Base-by-base conservation (phyloP, 2,797 vertebrate species). In the Ciconia nigra region DNA sequence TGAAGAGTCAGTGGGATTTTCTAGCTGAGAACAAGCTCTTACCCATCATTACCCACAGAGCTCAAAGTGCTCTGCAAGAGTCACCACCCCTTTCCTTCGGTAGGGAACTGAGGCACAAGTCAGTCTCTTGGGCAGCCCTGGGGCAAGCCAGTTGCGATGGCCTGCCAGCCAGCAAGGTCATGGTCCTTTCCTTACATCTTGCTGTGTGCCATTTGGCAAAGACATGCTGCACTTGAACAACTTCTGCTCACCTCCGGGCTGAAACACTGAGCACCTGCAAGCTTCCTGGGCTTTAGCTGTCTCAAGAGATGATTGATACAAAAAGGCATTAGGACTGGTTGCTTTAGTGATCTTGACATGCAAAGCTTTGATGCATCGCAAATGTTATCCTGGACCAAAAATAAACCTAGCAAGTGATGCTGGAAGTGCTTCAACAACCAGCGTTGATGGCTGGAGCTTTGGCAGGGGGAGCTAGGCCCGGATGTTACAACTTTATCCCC, bases 221-320 rank as follows among this genome's bases (percentile, higher is more conserved):
- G n/a, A 81, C 1, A 0, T 15, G 18, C 15, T 3, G 0, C 16
- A 13, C 10, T 18, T 8, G 28, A 59, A 65, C 41, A 65, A 42
- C 52, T 65, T 42, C 29, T 58, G 61, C 31, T 46, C 19, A 0
- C 33, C 33, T 67, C 51, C 2, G 1, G 29, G 51, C 44, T 46
- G 42, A 52, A 87, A 65, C 39, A 11, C 13, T 1, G 0, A 52
- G 37, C 11, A 3, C 70, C 37, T 52, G 42, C 4, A 13, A 54
- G 65, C 13, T 21, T 8, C 78, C 7, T 20, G 31, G n/a, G n/a
- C 58, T 77, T 83, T 12, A n/a, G 16, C 25, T 54, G 22, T 66
- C 65, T 71, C 29, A 26, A 31, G 63, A 58, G n/a, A 52, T 1
- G 2, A 37, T 11, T 7, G 46, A 39, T 28, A 31, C 26, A 44